Percentiles rank a stretch among this genome's conserved stretches.
Conservation (phyloP, 2,113 vertebrate species). For the Peromyscus maniculatus region DNA sequence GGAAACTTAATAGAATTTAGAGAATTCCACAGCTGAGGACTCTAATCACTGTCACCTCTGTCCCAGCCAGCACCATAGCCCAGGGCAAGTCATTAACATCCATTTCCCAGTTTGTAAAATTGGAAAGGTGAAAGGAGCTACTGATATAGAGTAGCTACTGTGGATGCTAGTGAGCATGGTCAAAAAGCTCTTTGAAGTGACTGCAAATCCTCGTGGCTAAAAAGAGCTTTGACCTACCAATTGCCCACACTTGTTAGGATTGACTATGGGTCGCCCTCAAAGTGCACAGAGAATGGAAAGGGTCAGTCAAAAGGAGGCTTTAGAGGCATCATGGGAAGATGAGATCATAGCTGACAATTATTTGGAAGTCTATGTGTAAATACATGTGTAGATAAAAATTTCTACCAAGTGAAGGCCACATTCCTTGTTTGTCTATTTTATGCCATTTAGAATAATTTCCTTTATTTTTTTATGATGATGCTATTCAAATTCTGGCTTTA, state of each 20-base stretch:
- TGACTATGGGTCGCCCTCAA: background rate
- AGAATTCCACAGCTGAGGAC: background rate
- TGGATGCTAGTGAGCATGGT: background rate
- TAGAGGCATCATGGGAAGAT: background rate
- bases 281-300: background rate
- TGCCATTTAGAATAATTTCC: background rate
- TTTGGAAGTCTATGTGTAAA: background rate
- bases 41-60: background rate
- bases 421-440: background rate
- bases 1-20: background rate
- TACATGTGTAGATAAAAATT: background rate
- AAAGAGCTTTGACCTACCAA: background rate
- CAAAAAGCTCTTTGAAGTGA: background rate
- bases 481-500: conserved; percentile 35
- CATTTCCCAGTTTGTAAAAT: conserved; percentile 58
- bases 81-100: conserved; percentile 38
- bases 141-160: background rate
- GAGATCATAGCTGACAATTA: background rate
- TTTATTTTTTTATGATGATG: background rate
- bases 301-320: background rate
- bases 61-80: background rate
- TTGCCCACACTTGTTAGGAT: background rate
- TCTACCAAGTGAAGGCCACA: background rate
- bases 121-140: background rate
- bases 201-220: background rate